Conservation (phyloP, 2,888 invertebrate genomes). For the Perizoma flavofasciatum region DNA sequence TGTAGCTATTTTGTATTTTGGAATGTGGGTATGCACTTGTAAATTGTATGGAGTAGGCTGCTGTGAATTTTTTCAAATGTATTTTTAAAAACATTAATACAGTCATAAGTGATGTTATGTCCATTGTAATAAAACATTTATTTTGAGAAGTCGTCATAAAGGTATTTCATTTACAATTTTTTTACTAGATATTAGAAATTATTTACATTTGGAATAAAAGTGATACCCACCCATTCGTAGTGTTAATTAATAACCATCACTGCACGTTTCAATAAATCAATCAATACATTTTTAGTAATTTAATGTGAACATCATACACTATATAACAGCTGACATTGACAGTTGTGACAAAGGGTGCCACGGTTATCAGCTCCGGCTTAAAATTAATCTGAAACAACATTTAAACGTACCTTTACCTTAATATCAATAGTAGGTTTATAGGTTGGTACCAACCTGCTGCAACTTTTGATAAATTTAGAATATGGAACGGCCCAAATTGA, state of each 20-base stretch:
- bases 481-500: no score
- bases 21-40: slow-evolving; percentile 9
- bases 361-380: slow-evolving; percentile 52
- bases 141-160: not conserved
- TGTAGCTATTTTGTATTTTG: slow-evolving; percentile 22
- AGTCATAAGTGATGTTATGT: not conserved
- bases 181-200: no score
- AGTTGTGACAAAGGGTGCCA: slow-evolving; percentile 64
- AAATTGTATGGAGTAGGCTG: slow-evolving; percentile 17
- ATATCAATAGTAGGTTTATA: no score
- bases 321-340: slow-evolving; percentile 65
- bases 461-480: no score
- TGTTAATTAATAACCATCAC: not conserved
- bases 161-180: no score
- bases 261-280: slow-evolving; percentile 69
- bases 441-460: no score
- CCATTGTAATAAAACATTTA: no score
- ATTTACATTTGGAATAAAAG: no score
- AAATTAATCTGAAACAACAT: slow-evolving; percentile 79
- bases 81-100: slow-evolving; percentile 5
- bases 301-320: slow-evolving; percentile 65
- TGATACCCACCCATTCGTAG: not conserved
- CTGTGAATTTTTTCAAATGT: slow-evolving; percentile 9
- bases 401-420: slow-evolving; percentile 69
- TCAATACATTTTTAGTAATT: slow-evolving; percentile 76